Conservation (phyloP, 2,888 invertebrate species). For the Harpagoxenus sublaevis region DNA sequence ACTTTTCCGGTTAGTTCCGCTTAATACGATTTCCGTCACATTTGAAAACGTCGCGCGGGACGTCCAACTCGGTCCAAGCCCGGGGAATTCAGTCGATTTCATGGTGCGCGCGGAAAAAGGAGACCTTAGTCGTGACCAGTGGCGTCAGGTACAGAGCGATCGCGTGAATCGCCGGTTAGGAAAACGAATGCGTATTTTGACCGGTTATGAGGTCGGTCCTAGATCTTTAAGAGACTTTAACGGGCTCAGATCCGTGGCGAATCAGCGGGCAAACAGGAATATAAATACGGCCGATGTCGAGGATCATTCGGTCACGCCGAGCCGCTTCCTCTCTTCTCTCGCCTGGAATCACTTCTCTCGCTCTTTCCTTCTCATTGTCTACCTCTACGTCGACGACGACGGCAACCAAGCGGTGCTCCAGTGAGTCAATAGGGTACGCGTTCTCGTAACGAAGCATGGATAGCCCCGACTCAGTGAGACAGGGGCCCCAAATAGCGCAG, state of each 20-base stretch:
- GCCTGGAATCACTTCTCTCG: constrained; percentile 51
- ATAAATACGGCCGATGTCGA: constrained; percentile 78
- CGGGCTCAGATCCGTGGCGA: constrained; percentile 78
- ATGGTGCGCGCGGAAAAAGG: constrained; percentile 70
- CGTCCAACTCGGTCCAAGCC: constrained; percentile 24
- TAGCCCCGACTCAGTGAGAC: constrained; percentile 58
- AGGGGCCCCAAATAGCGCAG: constrained; percentile 44
- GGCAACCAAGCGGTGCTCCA: constrained; percentile 13
- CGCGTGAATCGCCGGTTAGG: constrained; percentile 51
- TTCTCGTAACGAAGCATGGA: constrained; percentile 46
- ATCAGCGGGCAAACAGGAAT: constrained; percentile 80
- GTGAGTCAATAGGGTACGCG: constrained; percentile 33
- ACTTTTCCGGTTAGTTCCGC: constrained; percentile 66
- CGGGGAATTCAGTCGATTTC: constrained; percentile 66
- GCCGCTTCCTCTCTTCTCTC: constrained; percentile 66
- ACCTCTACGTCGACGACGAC: constrained; percentile 60
- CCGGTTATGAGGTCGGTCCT: constrained; percentile 63
- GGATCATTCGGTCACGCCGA: constrained; percentile 79
- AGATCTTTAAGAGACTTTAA: constrained; percentile 65
- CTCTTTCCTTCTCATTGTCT: constrained; percentile 45
- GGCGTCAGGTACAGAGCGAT: constrained; percentile 58
- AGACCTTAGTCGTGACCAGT: constrained; percentile 21
- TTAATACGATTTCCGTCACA: constrained; percentile 68
- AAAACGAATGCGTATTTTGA: constrained; percentile 80
- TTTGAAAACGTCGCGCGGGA: constrained; percentile 44